These are phyloP conservation scores for Eumacrocentrus americanus DNA, from an alignment of 2,888 invertebrate species.

Conservation along the genomic window DNA sequence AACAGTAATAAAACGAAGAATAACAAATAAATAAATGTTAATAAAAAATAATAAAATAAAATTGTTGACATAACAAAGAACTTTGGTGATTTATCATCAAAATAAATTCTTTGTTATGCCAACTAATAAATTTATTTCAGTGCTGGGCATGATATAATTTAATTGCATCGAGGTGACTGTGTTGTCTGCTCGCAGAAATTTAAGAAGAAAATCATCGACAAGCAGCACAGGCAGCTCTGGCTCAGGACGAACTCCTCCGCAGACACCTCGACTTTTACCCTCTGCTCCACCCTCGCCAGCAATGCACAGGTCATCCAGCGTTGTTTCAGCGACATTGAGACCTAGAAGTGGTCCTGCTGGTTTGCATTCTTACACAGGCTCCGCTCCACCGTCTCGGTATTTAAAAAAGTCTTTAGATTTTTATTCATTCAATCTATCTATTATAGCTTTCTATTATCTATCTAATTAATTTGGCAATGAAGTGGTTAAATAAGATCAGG, in stretches of 20 bases:
- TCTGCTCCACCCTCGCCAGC: slow-evolving; percentile 59
- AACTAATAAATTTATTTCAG: not conserved
- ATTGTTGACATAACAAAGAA: not conserved
- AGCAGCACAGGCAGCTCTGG: slow-evolving; percentile 58
- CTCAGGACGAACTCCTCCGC: slow-evolving; percentile 61
- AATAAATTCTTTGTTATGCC: not conserved
- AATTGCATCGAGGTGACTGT: not conserved
- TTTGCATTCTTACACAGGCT: slow-evolving; percentile 77
- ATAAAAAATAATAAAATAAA: slow-evolving; percentile 10
- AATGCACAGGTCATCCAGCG: slow-evolving; percentile 62
- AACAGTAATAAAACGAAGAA: too few relatives aligned
- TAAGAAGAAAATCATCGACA: slow-evolving; percentile 58
- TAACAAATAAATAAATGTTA: not conserved
- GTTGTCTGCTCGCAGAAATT: slow-evolving; percentile 41
- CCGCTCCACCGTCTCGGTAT: slow-evolving; percentile 75
- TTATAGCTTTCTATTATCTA: too few relatives aligned
- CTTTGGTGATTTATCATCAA: not conserved
- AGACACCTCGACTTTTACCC: slow-evolving; percentile 58
- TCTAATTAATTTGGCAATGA: too few relatives aligned
- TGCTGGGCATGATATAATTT: not conserved
- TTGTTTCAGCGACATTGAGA: slow-evolving; percentile 61
- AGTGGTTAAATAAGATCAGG: too few relatives aligned
- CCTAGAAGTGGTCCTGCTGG: slow-evolving; percentile 81
- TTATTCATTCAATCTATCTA: too few relatives aligned
- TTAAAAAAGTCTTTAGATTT: too few relatives aligned